phyloP scores from a whole-genome alignment of 2,797 vertebrate species.

The Ctenochaetus hawaiiensis region DNA sequence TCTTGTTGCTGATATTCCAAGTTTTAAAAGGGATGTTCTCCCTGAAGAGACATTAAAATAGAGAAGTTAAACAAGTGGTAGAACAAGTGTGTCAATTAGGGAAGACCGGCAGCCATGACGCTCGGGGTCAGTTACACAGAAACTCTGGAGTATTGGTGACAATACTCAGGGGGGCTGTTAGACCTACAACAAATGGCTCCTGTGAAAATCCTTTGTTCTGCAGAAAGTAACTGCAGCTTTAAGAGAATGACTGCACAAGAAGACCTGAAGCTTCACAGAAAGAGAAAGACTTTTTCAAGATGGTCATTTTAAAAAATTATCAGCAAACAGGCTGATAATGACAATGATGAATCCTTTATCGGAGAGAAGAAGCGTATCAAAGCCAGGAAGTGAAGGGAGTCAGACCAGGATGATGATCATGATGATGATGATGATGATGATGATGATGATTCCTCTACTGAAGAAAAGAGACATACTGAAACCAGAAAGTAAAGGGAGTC shows the following conservation, averaged over 20 bases:
- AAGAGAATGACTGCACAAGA: constrained; percentile 19
- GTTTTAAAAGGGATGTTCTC: constrained; percentile 24
- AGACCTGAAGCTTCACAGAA: neutral
- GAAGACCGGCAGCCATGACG: constrained; percentile 67
- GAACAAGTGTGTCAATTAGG: constrained; percentile 76
- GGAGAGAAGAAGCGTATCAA: no score
- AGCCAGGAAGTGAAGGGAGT: no score
- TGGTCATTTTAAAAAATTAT: no score
- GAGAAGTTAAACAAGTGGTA: constrained; percentile 50
- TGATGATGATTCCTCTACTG: constrained; percentile 85
- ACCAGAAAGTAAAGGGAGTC: constrained; percentile 87
- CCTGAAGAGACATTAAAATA: constrained; percentile 41
- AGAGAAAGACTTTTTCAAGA: neutral
- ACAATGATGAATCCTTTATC: no score
- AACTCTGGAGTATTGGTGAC: constrained; percentile 56
- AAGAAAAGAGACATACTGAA: constrained; percentile 85
- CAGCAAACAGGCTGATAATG: no score
- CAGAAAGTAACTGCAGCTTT: constrained; percentile 23
- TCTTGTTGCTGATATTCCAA: constrained; percentile 30
- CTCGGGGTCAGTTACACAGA: constrained; percentile 65
- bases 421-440: no score
- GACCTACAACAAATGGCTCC: constrained; percentile 35
- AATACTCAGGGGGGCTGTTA: constrained; percentile 64
- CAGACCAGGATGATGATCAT: no score
- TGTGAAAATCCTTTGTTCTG: constrained; percentile 29